Base-by-base conservation (phyloP, 2,888 invertebrate species). In the Nephrotoma guestfalica region DNA sequence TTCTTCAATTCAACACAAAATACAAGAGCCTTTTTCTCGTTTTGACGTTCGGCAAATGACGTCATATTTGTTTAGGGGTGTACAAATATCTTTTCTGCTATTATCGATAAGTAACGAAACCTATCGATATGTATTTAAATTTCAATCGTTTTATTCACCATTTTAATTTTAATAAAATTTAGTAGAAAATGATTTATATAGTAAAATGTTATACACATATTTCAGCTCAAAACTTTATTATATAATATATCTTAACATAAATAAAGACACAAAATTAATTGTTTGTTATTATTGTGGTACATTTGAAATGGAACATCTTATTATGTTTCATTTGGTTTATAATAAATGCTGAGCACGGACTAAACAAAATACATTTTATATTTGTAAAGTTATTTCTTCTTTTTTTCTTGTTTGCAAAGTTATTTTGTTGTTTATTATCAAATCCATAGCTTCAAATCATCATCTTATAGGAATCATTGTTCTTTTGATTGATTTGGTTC, bases 21-120 rank as follows among this genome's bases (percentile, higher is more conserved):
- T 84, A 42, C 84, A 84, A 84, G 84, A 84, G 41, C 40, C n/a
- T 84, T 41, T 84, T 84, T 18, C 7, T 18, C 15, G 41, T 42
- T 84, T 84, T 84, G 84, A 84, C 84, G 84, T 84, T 84, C 84
- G 84, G 84, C 41, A 15, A 84, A 84, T 84, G 84, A 84, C 84
- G 84, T 84, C 84, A 71, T 30, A 30, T 9, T 30, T 71, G 2
- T 57, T 15, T 30, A 71, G 71, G 71, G 71, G 3, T 71, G 71
- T 30, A 71, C 71, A 71, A 71, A 71, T 71, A 18, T 18, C 1
- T 43, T 43, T 2, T 30, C 30, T 30, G 2, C 30, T 30, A 2
- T 13, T 71, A 71, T 71, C 71, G 71, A 71, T 71, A 57, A 57
- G 9, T 30, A 15, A 51, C n/a, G 6, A 71, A 71, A 15, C 51